phyloP scores from a whole-genome alignment of 1,140 invertebrate genomes.

The Leptopilina boulardi region DNA sequence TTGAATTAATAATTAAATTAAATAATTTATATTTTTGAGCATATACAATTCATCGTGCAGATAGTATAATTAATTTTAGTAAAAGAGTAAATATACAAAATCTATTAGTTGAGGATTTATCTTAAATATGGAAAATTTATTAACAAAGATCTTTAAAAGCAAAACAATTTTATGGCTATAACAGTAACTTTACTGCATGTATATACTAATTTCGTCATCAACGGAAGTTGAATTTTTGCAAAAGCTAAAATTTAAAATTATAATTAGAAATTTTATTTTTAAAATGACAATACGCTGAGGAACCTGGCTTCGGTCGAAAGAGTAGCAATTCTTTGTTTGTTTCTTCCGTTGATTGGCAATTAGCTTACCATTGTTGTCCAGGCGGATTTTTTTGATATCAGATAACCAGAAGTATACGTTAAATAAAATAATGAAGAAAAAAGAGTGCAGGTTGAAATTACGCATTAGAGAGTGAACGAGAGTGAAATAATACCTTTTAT shows the following conservation, averaged over 20 bases:
- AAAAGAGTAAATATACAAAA: too few species aligned
- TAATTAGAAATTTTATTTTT: conserved; percentile 5
- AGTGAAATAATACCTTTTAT: conserved; percentile 56
- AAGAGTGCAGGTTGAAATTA: too few species aligned
- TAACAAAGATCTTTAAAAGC: too few species aligned
- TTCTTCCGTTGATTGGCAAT: conserved; percentile 31
- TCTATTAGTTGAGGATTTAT: too few species aligned
- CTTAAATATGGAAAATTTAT: too few species aligned
- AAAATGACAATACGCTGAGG: conserved; percentile 17
- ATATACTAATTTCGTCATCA: not conserved
- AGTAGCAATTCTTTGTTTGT: conserved; percentile 21
- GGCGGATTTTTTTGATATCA: not conserved
- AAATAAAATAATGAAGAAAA: not conserved
- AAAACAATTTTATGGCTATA: too few species aligned
- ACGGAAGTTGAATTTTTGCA: not conserved
- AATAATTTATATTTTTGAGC: too few species aligned
- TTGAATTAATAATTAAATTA: too few species aligned
- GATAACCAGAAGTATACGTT: not conserved
- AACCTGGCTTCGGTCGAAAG: not conserved
- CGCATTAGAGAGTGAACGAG: not conserved
- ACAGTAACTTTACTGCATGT: too few species aligned
- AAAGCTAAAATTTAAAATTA: conserved; percentile 24
- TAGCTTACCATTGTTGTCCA: conserved; percentile 16
- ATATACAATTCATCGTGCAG: too few species aligned
- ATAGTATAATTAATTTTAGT: too few species aligned